A percentile compares a stretch with the other conserved stretches of the same genome.
Conservation (phyloP, 2,113 vertebrate species). For the Barbus barbus region DNA sequence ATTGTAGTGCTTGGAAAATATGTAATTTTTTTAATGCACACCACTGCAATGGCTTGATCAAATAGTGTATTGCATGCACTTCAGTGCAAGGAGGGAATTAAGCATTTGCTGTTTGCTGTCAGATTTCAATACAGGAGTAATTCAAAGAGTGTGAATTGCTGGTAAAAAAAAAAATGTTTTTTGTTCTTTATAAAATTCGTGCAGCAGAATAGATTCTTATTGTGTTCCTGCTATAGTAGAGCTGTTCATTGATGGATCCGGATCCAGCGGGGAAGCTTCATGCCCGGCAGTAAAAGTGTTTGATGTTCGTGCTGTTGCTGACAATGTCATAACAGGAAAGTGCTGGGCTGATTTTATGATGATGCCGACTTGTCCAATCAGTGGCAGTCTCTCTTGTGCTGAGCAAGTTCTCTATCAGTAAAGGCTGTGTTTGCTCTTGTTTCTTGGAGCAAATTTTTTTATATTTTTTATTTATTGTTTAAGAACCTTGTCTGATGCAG, state of each 20-base stretch:
- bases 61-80: neutral
- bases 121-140: no score
- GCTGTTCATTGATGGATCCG: conserved; percentile 3
- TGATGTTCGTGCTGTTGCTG: conserved; percentile 34
- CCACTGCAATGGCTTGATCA: neutral
- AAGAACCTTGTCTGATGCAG: conserved; percentile 2
- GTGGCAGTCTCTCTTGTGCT: conserved; percentile 37
- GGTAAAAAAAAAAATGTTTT: neutral
- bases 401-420: conserved; percentile 52
- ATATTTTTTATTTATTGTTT: neutral
- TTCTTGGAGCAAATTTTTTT: conserved; percentile 17
- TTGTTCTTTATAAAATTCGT: neutral
- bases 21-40: neutral
- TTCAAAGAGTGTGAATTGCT: neutral
- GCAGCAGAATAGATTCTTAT: neutral
- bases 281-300: conserved; percentile 8
- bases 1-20: neutral
- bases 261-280: conserved; percentile 2
- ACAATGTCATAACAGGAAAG: conserved; percentile 39
- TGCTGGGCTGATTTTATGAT: conserved; percentile 38
- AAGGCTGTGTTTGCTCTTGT: conserved; percentile 23
- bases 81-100: neutral
- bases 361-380: conserved; percentile 46
- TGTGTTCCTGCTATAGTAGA: neutral
- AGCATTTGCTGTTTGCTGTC: no score